phyloP scores from a whole-genome alignment of 2,797 vertebrate species.

The Erithacus rubecula region DNA sequence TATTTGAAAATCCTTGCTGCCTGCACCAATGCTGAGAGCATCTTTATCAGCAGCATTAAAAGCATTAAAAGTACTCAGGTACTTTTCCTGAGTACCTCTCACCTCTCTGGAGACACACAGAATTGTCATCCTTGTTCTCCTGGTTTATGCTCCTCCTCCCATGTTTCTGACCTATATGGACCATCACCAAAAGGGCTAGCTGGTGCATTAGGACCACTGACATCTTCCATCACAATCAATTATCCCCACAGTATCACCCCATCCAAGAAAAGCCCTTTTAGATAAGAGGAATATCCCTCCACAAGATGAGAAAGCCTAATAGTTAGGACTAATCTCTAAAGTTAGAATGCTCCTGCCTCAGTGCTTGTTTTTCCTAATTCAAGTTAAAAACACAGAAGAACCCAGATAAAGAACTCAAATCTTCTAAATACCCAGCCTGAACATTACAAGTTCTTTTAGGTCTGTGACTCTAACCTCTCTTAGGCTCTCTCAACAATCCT shows the following conservation, averaged over 20 bases:
- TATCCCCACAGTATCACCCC: background rate
- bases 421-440: background rate
- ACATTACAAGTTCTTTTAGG: background rate
- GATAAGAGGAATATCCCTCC: background rate
- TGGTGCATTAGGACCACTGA: background rate
- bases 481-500: background rate
- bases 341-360: background rate
- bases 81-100: background rate
- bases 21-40: background rate
- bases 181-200: background rate
- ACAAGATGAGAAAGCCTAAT: background rate
- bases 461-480: background rate
- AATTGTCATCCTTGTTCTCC: background rate
- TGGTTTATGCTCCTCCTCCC: background rate
- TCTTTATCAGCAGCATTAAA: background rate
- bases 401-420: background rate
- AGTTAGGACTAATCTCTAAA: background rate
- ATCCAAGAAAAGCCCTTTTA: background rate
- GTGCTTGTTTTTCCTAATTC: background rate
- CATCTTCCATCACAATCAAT: background rate
- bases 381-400: background rate
- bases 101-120: background rate
- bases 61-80: too few relatives aligned
- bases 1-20: background rate
- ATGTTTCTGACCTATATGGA: background rate